Percentiles rank a stretch among this genome's conserved stretches.
Evolutionary conservation across 2,888 invertebrate species (phyloP).

Genomic region (Sarcophaga subvicina): DNA sequence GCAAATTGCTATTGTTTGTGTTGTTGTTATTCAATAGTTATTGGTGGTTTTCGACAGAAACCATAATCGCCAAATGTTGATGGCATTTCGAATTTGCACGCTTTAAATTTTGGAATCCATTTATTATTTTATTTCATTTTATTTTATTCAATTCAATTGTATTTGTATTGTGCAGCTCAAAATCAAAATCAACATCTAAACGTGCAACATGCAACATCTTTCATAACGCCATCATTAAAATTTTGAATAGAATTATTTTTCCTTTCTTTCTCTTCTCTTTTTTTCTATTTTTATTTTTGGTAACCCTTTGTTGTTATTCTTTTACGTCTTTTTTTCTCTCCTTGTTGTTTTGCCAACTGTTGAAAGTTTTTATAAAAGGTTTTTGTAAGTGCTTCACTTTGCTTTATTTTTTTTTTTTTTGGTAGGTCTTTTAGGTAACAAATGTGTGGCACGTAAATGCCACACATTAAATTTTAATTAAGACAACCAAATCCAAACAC

Average conservation of each 20-base stretch:
- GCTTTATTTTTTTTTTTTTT: not conserved
- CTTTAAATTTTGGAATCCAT: not conserved
- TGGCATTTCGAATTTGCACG: slow-evolving; percentile 42
- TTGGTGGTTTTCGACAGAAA: not conserved
- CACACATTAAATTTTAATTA: slow-evolving; percentile 55
- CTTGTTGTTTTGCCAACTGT: slow-evolving; percentile 5
- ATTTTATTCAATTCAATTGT: not conserved
- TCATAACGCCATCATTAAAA: slow-evolving; percentile 14
- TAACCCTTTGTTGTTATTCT: slow-evolving; percentile 1
- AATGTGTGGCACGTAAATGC: slow-evolving; percentile 44
- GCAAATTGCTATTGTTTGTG: not conserved
- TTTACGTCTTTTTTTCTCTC: not conserved
- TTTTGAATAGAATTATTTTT: slow-evolving; percentile 1
- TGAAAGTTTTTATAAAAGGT: slow-evolving; percentile 9
- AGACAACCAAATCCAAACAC: too few relatives aligned
- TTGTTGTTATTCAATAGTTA: not conserved
- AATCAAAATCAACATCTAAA: slow-evolving; percentile 4
- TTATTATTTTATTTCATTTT: not conserved
- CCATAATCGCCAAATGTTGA: slow-evolving; percentile 44
- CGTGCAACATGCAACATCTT: slow-evolving; percentile 47
- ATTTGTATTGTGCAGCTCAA: not conserved
- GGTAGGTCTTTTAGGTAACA: slow-evolving; percentile 2
- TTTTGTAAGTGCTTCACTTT: slow-evolving; percentile 5
- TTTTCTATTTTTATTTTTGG: not conserved
- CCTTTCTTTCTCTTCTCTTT: not conserved